Base-by-base conservation (phyloP, 1,140 invertebrate genomes). In the Zaprionus nigranus region DNA sequence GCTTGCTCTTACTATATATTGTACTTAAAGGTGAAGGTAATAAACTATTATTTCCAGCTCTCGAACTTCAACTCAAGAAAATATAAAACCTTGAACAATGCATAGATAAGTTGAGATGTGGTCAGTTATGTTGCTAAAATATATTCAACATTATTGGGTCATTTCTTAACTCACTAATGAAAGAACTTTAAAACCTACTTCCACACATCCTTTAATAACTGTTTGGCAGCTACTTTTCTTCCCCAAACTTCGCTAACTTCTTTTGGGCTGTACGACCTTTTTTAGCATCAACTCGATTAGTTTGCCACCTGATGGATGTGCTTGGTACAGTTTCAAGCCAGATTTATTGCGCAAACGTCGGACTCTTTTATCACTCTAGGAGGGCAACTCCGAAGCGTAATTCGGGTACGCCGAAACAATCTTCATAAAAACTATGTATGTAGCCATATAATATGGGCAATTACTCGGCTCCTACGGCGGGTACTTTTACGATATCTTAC, bases 401-500 rank as follows among this genome's bases (percentile, higher is more conserved):
- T 84, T 84, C 66, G 58, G 40, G 72, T 34, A 49, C 51, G 20
- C 36, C 34, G 51, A 87, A 79, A 82, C 80, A 79, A 83, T 79
- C 81, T 83, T 83, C 67, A 83, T 79, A 82, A 74, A 78, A 82
- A 79, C 72, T 79, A 75, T 74, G 54, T 56, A 43, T 56, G 67
- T 24, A 59, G 17, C 43, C 80, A 75, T 78, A 82, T 79, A 69
- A 78, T 79, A 87, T 79, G 65, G 70, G 72, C 71, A 86, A 86
- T 86, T 87, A 87, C 76, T 74, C 38, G 76, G 38, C 28, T 51
- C 15, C 30, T 30, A 53, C 20, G 36, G 38, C 30, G 46, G 40
- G 43, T 43, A 59, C 57, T 87, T 76, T 86, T 79, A 77, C 83
- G 79, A 86, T 79, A 79, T 82, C 82, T 79, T 82, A 58, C 71